These are phyloP conservation scores for Etia nguti DNA, from an alignment of 2,113 vertebrate genomes.

Conservation along the genomic window DNA sequence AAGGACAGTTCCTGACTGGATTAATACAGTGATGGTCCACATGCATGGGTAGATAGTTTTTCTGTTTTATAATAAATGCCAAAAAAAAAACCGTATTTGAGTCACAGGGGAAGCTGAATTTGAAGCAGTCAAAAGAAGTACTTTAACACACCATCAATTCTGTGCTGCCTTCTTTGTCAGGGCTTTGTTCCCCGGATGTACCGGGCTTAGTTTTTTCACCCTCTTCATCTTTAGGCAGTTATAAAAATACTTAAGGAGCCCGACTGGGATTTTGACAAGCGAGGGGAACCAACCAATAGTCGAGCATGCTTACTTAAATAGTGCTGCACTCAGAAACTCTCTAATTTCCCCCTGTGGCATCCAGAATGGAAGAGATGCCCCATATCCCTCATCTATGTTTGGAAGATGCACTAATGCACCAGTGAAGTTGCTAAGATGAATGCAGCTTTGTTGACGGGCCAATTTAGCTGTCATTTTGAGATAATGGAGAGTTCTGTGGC, in stretches of 20 bases:
- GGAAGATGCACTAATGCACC: constrained; percentile 40
- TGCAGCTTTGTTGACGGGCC: constrained; percentile 51
- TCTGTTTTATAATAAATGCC: neutral
- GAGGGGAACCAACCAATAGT: neutral
- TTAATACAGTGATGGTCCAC: neutral
- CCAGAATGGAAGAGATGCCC: constrained; percentile 32
- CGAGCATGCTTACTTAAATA: constrained; percentile 12
- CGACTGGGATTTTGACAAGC: neutral
- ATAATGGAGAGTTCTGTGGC: constrained; percentile 40
- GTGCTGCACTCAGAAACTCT: constrained; percentile 24
- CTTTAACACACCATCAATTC: neutral
- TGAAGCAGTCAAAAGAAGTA: neutral
- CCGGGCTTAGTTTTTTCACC: neutral
- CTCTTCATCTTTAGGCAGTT: neutral
- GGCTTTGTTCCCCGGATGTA: neutral
- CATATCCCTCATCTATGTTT: constrained; percentile 33
- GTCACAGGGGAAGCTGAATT: neutral
- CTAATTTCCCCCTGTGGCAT: constrained; percentile 36
- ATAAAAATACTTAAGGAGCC: neutral
- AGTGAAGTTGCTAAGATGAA: constrained; percentile 38
- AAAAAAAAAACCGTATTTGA: neutral
- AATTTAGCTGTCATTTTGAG: constrained; percentile 51
- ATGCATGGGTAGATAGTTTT: neutral
- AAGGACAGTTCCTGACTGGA: neutral
- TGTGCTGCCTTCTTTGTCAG: neutral